phyloP scores from a whole-genome alignment of 2,888 invertebrate genomes.

The Malthinus seriepunctatus region DNA sequence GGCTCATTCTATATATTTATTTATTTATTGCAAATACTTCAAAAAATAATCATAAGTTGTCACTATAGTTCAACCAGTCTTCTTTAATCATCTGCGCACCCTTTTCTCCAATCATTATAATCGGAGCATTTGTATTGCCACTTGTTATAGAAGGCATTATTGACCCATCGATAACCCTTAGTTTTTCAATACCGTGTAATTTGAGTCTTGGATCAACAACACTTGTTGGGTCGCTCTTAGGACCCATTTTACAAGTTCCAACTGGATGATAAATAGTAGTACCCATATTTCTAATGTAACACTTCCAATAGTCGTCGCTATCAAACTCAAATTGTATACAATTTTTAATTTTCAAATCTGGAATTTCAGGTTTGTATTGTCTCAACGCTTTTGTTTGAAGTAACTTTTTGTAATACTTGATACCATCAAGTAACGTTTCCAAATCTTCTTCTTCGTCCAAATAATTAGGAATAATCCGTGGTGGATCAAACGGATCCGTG shows the following conservation, averaged over 20 bases:
- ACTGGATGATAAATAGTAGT: constrained; percentile 44
- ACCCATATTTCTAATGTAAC: constrained; percentile 48
- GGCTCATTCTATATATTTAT: too few species aligned
- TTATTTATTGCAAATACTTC: too few species aligned
- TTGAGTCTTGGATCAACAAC: constrained; percentile 71
- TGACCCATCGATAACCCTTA: constrained; percentile 57
- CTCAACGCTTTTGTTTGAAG: constrained; percentile 53
- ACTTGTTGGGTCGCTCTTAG: constrained; percentile 58
- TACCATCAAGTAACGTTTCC: constrained; percentile 56
- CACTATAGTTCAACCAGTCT: constrained; percentile 34
- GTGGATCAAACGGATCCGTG: constrained; percentile 60
- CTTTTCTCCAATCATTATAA: constrained; percentile 61
- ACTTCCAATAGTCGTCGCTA: constrained; percentile 58
- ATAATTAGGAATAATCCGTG: constrained; percentile 66
- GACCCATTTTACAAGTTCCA: constrained; percentile 71
- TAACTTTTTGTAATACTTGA: constrained; percentile 53
- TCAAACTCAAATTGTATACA: constrained; percentile 52
- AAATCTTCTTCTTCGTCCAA: constrained; percentile 56
- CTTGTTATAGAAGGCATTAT: constrained; percentile 57
- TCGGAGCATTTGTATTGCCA: constrained; percentile 58
- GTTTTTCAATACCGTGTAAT: constrained; percentile 56
- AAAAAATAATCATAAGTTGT: too few species aligned
- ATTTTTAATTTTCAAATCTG: constrained; percentile 53
- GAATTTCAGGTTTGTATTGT: constrained; percentile 47
- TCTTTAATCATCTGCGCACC: constrained; percentile 57